A percentile compares a stretch with the other conserved stretches of the same genome.
Evolutionary conservation across 2,888 invertebrate genomes (phyloP).

Genomic region (Microctonus hyperodae): DNA sequence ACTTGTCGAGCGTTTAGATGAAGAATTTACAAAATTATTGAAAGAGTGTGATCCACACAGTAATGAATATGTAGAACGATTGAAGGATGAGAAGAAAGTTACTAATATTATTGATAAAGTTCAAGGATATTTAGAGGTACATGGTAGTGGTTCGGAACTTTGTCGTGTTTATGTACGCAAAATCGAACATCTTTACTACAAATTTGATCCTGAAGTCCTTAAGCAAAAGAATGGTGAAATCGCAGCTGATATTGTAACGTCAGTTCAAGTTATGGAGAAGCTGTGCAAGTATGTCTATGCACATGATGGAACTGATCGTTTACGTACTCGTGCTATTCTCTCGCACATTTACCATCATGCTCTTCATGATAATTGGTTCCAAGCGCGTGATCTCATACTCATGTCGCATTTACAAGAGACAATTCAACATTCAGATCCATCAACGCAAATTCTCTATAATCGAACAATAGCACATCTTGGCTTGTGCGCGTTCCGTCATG

Average conservation of each 20-base stretch:
- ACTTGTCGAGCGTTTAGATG: conserved; percentile 93
- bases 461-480: conserved; percentile 98
- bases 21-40: conserved; percentile 95
- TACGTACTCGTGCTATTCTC: conserved; percentile 94
- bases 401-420: conserved; percentile 99
- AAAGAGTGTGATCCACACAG: conserved; percentile 98
- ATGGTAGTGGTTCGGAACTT: conserved; percentile 82
- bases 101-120: conserved; percentile 90
- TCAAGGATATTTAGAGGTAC: conserved; percentile 76
- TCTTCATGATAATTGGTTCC: conserved; percentile 96
- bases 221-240: conserved; percentile 76
- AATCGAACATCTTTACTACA: conserved; percentile 98
- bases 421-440: conserved; percentile 97
- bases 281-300: conserved; percentile 96
- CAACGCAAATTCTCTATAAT: conserved; percentile 97
- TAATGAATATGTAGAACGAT: conserved; percentile 92
- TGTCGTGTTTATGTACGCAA: conserved; percentile 95
- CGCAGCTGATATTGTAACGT: conserved; percentile 71
- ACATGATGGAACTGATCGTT: conserved; percentile 89
- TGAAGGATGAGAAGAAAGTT: conserved; percentile 92
- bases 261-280: conserved; percentile 89
- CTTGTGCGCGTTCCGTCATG: conserved; percentile 97
- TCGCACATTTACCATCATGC: conserved; percentile 99
- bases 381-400: conserved; percentile 87
- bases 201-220: conserved; percentile 87